phyloP scores from a whole-genome alignment of 2,888 invertebrate genomes.

The Thereva nobilitata region DNA sequence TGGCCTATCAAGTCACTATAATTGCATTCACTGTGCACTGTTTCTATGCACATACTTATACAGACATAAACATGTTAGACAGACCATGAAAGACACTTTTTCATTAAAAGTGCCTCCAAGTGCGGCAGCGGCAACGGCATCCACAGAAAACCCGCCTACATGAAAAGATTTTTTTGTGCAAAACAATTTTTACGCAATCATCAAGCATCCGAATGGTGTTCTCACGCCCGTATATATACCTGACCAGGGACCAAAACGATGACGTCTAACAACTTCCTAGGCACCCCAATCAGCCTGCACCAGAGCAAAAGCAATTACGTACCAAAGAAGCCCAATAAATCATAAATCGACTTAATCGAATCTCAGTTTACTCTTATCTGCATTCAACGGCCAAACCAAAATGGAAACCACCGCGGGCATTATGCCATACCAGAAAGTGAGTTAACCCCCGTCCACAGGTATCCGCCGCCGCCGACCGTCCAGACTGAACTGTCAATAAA shows the following conservation, averaged over 20 bases:
- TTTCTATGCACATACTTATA: too few relatives aligned
- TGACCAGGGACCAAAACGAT: not conserved
- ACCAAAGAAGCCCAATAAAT: constrained; percentile 27
- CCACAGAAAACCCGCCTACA: too few relatives aligned
- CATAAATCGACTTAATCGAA: constrained; percentile 35
- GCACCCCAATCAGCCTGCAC: constrained; percentile 10
- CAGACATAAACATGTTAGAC: too few relatives aligned
- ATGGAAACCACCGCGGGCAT: constrained; percentile 20
- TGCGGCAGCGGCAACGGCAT: too few relatives aligned
- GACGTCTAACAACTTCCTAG: constrained; percentile 3
- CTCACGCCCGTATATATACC: constrained; percentile 19
- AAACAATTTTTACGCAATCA: too few relatives aligned
- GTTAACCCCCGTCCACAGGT: constrained; percentile 13
- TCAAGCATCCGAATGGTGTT: not conserved
- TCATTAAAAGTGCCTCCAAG: too few relatives aligned
- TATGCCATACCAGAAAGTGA: constrained; percentile 29
- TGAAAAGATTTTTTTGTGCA: too few relatives aligned
- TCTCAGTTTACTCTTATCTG: constrained; percentile 23
- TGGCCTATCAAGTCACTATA: too few relatives aligned
- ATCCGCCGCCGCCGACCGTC: not conserved
- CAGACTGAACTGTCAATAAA: not conserved
- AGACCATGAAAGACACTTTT: too few relatives aligned
- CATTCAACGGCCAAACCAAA: not conserved
- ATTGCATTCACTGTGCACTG: too few relatives aligned
- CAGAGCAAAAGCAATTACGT: constrained; percentile 30